These are phyloP conservation scores for Strigops habroptila DNA, from an alignment of 2,113 vertebrate genomes.

Conservation along the genomic window DNA sequence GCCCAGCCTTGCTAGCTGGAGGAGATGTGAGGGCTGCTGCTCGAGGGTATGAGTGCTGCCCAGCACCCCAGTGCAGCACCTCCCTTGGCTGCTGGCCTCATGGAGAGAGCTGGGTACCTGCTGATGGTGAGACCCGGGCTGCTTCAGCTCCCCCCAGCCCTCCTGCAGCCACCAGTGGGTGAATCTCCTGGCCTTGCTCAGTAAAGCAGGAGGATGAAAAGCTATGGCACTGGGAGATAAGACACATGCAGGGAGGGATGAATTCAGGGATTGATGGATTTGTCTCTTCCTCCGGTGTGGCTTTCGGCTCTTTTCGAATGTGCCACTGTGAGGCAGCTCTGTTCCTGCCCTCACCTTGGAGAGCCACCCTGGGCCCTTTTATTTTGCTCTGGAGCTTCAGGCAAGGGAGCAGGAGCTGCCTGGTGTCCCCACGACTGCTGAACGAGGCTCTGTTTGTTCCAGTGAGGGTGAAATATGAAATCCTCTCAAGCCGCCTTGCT, in stretches of 20 bases:
- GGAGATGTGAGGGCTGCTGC: background rate
- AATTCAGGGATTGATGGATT: background rate
- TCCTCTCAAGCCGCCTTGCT: slow-evolving; percentile 56
- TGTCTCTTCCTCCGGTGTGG: background rate
- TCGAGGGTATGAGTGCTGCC: background rate
- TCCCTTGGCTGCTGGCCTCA: background rate
- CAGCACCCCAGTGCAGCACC: fast-evolving
- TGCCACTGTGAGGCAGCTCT: background rate
- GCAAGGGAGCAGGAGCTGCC: background rate
- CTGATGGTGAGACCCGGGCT: fast-evolving
- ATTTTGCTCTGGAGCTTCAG: background rate
- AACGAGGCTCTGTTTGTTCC: slow-evolving; percentile 51
- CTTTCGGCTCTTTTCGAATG: background rate
- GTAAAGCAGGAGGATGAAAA: background rate
- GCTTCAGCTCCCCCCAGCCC: background rate
- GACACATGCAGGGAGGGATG: fast-evolving
- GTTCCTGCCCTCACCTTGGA: background rate
- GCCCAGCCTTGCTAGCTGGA: background rate
- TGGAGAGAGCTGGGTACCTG: background rate
- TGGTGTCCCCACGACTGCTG: slow-evolving; percentile 16
- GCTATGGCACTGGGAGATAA: background rate
- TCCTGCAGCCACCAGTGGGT: background rate
- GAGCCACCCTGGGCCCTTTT: background rate
- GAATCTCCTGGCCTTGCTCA: background rate
- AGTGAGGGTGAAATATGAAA: slow-evolving; percentile 60